Percentiles rank a stretch among this genome's conserved stretches.
phyloP scores from a whole-genome alignment of 1,140 invertebrate genomes.

The Drosophila carrolli region DNA sequence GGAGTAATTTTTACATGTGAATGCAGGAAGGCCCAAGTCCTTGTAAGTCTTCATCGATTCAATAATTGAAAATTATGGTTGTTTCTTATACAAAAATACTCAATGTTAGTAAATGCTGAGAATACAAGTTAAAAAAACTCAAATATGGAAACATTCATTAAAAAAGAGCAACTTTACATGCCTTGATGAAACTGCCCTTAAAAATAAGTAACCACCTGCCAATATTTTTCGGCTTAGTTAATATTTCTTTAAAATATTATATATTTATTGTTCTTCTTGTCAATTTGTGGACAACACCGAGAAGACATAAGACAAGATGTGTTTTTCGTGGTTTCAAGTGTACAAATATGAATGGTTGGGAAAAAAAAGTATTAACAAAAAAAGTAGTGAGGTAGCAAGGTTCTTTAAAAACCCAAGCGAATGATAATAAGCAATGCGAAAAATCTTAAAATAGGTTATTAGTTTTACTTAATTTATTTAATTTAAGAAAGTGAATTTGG shows the following conservation, averaged over 20 bases:
- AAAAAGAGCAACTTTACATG: background rate
- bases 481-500: background rate
- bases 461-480: background rate
- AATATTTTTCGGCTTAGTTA: background rate
- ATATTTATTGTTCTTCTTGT: background rate
- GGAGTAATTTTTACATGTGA: slow-evolving; percentile 38
- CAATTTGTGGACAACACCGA: background rate
- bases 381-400: background rate
- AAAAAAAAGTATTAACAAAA: background rate
- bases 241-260: background rate
- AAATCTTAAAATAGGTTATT: background rate
- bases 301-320: background rate
- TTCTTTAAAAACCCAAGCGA: background rate
- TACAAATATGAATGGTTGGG: background rate
- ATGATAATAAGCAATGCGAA: background rate
- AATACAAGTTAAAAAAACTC: background rate
- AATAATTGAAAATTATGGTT: background rate
- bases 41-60: slow-evolving; percentile 44
- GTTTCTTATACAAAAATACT: background rate
- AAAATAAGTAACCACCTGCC: background rate
- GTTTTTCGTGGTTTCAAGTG: background rate
- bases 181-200: background rate
- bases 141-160: background rate
- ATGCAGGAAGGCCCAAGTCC: slow-evolving; percentile 29
- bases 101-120: no score